phyloP scores from a whole-genome alignment of 92 coral and sea anemone genomes.

The Phenganax stokvisi region DNA sequence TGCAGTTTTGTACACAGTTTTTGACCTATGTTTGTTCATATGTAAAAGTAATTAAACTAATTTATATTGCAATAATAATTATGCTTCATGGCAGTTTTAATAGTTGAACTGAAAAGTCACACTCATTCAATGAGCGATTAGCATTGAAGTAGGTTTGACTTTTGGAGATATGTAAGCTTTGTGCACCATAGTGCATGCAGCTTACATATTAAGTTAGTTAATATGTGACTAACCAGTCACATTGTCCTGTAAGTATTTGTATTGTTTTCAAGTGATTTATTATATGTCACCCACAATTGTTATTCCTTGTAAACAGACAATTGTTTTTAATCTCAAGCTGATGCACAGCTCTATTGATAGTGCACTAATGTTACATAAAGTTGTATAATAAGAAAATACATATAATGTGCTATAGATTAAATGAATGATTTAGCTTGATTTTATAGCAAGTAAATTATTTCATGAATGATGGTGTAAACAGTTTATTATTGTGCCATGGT shows the following conservation, averaged over 20 bases:
- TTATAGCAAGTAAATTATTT: conserved; percentile 12
- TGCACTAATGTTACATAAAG: neutral
- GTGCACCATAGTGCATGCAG: too few species aligned
- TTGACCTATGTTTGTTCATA: neutral
- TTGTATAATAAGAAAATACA: conserved; percentile 2
- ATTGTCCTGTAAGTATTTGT: too few species aligned
- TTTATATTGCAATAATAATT: neutral
- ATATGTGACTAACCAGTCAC: too few species aligned
- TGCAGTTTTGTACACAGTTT: conserved; percentile 16
- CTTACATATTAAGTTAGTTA: too few species aligned
- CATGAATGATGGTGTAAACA: too few species aligned
- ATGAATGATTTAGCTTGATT: neutral
- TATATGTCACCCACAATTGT: too few species aligned
- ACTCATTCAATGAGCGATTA: neutral
- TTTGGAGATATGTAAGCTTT: too few species aligned
- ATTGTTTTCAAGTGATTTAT: too few species aligned
- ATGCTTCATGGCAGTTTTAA: neutral
- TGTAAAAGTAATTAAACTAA: neutral
- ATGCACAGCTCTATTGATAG: neutral
- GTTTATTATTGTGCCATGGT: too few species aligned
- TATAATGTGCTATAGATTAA: neutral
- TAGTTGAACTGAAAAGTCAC: neutral
- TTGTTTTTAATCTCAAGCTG: neutral
- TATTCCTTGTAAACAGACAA: too few species aligned
- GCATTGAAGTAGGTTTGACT: neutral